A percentile compares a stretch with the other conserved stretches of the same genome.
phyloP scores from a whole-genome alignment of 2,113 vertebrate genomes.

The Desmodus rotundus region DNA sequence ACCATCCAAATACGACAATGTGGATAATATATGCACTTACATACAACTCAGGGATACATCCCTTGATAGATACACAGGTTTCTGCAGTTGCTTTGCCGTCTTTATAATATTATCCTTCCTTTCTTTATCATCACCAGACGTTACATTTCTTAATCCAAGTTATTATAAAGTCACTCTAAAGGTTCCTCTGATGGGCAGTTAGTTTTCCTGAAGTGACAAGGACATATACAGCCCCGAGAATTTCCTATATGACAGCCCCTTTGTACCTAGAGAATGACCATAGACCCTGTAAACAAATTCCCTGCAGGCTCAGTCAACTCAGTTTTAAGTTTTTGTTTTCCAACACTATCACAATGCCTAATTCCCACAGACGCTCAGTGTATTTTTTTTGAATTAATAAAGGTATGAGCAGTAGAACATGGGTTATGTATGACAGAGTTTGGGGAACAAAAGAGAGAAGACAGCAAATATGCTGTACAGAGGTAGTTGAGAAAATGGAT shows the following conservation, averaged over 20 bases:
- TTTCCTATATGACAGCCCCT: neutral
- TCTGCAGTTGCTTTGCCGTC: neutral
- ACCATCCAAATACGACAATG: neutral
- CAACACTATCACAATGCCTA: neutral
- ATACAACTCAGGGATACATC: neutral
- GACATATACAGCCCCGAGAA: neutral
- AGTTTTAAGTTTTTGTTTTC: neutral
- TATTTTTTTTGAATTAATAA: neutral
- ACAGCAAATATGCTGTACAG: neutral
- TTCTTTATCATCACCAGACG: neutral
- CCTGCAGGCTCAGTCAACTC: neutral
- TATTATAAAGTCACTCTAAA: neutral
- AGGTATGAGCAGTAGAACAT: neutral
- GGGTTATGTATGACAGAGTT: neutral
- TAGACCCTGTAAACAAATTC: neutral
- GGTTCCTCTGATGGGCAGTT: neutral
- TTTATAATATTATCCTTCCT: neutral
- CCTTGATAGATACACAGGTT: neutral
- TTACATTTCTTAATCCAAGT: neutral
- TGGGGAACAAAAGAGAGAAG: neutral
- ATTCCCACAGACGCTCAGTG: neutral
- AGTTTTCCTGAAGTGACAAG: neutral
- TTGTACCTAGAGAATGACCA: neutral
- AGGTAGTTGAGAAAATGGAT: neutral
- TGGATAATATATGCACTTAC: neutral